Evolutionary conservation across 2,113 vertebrate species (phyloP), one percentile per base, ranked within the genome.

Genomic region (Ariopsis seemanni): DNA sequence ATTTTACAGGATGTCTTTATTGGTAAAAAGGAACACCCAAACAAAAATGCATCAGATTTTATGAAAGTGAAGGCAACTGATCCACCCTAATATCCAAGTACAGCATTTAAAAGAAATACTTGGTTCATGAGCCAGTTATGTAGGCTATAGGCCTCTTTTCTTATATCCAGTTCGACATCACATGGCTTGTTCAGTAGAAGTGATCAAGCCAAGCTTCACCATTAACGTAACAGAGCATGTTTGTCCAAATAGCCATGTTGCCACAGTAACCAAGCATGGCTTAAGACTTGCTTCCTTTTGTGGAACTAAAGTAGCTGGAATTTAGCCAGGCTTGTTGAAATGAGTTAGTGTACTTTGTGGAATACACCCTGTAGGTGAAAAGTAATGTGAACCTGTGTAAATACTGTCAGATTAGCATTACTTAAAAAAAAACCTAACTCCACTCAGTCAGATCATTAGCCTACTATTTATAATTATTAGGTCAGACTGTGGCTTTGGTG

Each of bases 391-490:
- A 62, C 80, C 72, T 83, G 85, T 22, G 48, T 88, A 86, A 83
- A 67, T 77, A 91, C 92, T 84, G 87, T 92, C 88, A 90, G 94
- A 94, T 95, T 95, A 94, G 89, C 58, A 84, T 89, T 84, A 87
- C 63, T 58, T 63, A n/a, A 85, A 79, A 89, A 90, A 91, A 93
- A 92, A 92, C 83, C 91, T 92, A 91, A 92, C 91, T 92, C 90
- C 92, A 93, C 90, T 89, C 91, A 92, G 93, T 93, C 93, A 94
- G 92, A 93, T 94, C 93, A 93, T 94, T 92, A 92, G 91, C 86
- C 7, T 86, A 80, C 89, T 95, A 95, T 95, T 94, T 94, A 92
- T 94, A 95, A 87, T 90, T 86, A 91, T 88, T 89, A 90, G 93
- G 92, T 95, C 93, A 95, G 89, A 82, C 91, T 90, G 57, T 34